Evolutionary conservation across 2,888 invertebrate species (phyloP).

Genomic region (Meta bourneti): DNA sequence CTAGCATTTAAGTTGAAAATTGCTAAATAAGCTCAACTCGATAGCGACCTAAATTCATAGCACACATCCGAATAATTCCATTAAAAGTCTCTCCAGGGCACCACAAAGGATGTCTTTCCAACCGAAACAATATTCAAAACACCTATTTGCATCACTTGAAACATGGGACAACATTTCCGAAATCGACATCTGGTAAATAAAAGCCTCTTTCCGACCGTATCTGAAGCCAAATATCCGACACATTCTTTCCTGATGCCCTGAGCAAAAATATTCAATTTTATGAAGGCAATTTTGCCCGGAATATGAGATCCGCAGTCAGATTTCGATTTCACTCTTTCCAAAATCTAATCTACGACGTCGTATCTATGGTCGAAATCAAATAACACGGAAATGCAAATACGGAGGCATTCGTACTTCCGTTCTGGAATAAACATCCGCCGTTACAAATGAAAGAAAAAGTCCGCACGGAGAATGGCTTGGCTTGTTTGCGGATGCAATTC

Average conservation of each 20-base stretch:
- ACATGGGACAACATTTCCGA: neutral
- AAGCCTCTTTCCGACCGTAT: no score
- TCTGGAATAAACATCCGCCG: no score
- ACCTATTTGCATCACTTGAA: neutral
- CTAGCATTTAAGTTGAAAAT: no score
- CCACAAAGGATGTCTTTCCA: neutral
- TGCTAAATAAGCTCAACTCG: no score
- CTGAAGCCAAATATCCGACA: neutral
- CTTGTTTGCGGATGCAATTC: no score
- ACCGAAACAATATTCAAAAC: neutral
- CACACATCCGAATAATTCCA: neutral
- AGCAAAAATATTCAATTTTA: constrained; percentile 4
- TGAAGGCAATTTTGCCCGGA: neutral
- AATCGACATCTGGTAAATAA: neutral
- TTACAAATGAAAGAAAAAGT: no score
- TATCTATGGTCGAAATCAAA: neutral
- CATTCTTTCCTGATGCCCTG: neutral
- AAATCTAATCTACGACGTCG: constrained; percentile 8
- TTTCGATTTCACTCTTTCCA: constrained; percentile 24
- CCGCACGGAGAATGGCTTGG: no score
- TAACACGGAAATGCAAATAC: neutral
- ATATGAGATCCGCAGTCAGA: neutral
- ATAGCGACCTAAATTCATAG: no score
- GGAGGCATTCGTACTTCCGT: no score
- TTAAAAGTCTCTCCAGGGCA: neutral